phyloP scores from a whole-genome alignment of 2,888 invertebrate genomes.

The Meteorus colon region DNA sequence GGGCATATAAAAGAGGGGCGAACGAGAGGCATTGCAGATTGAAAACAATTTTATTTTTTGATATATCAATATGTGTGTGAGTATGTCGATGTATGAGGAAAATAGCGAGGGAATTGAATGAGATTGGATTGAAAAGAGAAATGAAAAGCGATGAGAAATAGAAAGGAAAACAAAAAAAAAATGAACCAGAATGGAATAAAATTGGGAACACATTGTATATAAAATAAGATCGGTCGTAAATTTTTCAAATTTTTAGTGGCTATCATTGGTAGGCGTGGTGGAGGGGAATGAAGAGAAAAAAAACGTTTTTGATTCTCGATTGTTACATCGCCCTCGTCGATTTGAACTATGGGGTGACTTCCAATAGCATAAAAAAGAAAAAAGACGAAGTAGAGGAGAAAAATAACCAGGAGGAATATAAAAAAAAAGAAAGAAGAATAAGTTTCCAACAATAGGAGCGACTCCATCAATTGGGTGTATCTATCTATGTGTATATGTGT shows the following conservation, averaged over 20 bases:
- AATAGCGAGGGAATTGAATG: conserved; percentile 21
- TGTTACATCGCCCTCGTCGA: conserved; percentile 4
- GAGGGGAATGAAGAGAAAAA: background rate
- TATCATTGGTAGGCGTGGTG: background rate
- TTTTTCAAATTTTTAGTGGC: conserved; percentile 26
- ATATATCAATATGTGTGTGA: background rate
- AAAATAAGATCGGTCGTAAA: conserved; percentile 23
- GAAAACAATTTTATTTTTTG: conserved; percentile 20
- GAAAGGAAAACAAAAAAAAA: background rate
- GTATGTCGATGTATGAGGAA: background rate
- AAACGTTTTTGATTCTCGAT: conserved; percentile 27
- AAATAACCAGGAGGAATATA: background rate
- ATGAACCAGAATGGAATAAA: background rate
- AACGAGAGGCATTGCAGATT: background rate
- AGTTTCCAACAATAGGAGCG: conserved; percentile 23
- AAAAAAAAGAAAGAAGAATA: conserved; percentile 18
- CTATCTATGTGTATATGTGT: background rate
- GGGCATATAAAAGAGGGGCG: background rate
- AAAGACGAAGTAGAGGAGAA: background rate
- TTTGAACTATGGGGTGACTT: conserved; percentile 26
- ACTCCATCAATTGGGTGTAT: conserved; percentile 35
- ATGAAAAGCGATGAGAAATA: background rate
- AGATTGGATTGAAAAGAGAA: conserved; percentile 26
- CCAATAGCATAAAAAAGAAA: conserved; percentile 20
- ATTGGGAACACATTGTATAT: conserved; percentile 16